Conservation (phyloP, 2,888 invertebrate genomes). For the Dasypolia templi region DNA sequence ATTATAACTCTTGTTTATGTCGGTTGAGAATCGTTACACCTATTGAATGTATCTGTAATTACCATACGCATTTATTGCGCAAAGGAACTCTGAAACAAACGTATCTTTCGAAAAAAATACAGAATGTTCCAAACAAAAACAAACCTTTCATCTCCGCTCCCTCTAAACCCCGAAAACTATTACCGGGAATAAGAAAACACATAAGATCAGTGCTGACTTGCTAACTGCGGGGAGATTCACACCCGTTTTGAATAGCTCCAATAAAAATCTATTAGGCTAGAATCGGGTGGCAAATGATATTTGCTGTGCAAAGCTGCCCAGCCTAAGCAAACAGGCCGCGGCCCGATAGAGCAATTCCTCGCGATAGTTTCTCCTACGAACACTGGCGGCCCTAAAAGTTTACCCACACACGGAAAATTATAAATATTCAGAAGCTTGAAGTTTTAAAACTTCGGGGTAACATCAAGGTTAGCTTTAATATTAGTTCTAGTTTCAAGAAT, state of each 20-base stretch:
- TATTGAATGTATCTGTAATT: background rate
- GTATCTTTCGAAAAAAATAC: background rate
- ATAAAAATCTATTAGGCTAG: conserved; percentile 77
- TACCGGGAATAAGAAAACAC: conserved; percentile 47
- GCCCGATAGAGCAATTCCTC: conserved; percentile 76
- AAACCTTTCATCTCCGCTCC: conserved; percentile 8
- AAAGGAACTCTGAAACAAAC: background rate
- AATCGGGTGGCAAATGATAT: conserved; percentile 79
- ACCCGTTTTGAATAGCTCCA: conserved; percentile 69
- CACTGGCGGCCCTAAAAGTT: conserved; percentile 59
- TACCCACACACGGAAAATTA: conserved; percentile 51
- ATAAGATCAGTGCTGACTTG: conserved; percentile 52
- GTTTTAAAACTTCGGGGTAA: conserved; percentile 38
- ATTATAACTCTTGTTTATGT: too few relatives aligned
- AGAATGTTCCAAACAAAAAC: conserved; percentile 8
- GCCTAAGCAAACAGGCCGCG: conserved; percentile 77
- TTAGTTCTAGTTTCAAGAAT: conserved; percentile 49
- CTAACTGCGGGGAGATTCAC: conserved; percentile 50
- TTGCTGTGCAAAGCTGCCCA: conserved; percentile 73
- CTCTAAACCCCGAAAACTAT: conserved; percentile 37
- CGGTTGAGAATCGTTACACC: background rate
- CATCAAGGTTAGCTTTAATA: conserved; percentile 52
- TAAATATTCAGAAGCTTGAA: conserved; percentile 59
- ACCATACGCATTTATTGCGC: background rate
- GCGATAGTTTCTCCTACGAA: conserved; percentile 70